A percentile compares a stretch with the other conserved stretches of the same genome.
Conservation (phyloP, 2,888 invertebrate species). For the Exephanes ischioxanthus region DNA sequence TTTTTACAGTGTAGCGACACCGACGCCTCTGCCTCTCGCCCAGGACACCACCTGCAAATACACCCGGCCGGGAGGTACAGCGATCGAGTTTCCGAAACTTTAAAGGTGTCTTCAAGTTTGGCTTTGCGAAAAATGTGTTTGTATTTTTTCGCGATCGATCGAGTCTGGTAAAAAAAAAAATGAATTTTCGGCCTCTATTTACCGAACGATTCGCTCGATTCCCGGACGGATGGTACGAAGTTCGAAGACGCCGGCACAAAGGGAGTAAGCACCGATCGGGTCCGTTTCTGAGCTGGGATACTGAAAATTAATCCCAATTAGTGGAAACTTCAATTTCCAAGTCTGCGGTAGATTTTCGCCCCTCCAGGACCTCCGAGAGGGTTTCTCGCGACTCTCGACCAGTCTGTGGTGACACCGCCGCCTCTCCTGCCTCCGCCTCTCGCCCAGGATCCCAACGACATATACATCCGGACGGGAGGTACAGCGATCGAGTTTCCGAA, state of each 20-base stretch:
- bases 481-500: conserved; percentile 69
- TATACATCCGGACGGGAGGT: conserved; percentile 47
- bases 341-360: conserved; percentile 54
- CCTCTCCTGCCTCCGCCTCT: conserved; percentile 41
- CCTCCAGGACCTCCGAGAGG: neutral
- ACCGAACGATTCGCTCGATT: too few relatives aligned
- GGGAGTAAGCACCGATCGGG: neutral
- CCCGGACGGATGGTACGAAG: too few relatives aligned
- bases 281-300: conserved; percentile 11
- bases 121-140: too few relatives aligned
- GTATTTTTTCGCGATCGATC: too few relatives aligned
- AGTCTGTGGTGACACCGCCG: conserved; percentile 46
- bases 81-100: conserved; percentile 75
- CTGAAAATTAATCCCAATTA: conserved; percentile 64
- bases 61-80: conserved; percentile 41
- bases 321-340: conserved; percentile 67
- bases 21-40: conserved; percentile 20
- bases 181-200: too few relatives aligned
- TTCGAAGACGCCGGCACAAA: neutral
- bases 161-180: too few relatives aligned
- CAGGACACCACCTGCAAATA: conserved; percentile 30
- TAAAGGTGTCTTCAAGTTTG: conserved; percentile 80
- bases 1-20: too few relatives aligned
- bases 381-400: conserved; percentile 56
- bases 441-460: conserved; percentile 20